Conservation (phyloP, 92 coral and sea anemone species). For the Zoanthus gigantus region DNA sequence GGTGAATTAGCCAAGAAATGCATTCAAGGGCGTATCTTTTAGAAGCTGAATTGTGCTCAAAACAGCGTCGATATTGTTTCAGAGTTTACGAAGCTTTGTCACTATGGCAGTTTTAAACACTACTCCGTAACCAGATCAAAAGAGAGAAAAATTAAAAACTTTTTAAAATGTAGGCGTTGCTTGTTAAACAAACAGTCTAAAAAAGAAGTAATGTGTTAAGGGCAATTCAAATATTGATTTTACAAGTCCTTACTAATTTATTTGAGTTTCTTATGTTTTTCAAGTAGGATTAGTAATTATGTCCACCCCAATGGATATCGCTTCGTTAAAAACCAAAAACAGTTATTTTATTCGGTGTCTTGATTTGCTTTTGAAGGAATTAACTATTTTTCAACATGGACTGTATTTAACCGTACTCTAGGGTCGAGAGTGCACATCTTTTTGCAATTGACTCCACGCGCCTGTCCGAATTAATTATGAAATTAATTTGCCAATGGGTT, state of each 20-base stretch:
- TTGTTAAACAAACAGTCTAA: not conserved
- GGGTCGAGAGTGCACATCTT: not conserved
- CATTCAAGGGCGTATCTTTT: not conserved
- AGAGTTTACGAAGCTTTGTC: not conserved
- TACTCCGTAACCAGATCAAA: not conserved
- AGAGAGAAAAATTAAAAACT: not conserved
- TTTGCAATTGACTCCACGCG: not conserved
- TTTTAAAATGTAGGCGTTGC: not conserved
- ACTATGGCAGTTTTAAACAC: not conserved
- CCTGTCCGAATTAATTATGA: not conserved
- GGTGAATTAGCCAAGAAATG: constrained; percentile 9
- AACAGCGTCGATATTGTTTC: not conserved
- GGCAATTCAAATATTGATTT: not conserved
- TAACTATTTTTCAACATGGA: constrained; percentile 4
- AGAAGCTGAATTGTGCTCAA: constrained; percentile 2
- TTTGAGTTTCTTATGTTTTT: constrained; percentile 5
- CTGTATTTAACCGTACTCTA: not conserved
- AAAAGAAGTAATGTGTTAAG: not conserved
- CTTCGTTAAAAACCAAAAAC: not conserved
- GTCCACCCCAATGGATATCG: not conserved
- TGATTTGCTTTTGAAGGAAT: not conserved
- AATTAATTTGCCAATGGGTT: not conserved
- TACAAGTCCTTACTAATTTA: not conserved
- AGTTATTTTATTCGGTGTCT: not conserved
- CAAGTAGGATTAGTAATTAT: not conserved